phyloP scores from a whole-genome alignment of 2,888 invertebrate genomes.

The Sceliomorpha sp. region DNA sequence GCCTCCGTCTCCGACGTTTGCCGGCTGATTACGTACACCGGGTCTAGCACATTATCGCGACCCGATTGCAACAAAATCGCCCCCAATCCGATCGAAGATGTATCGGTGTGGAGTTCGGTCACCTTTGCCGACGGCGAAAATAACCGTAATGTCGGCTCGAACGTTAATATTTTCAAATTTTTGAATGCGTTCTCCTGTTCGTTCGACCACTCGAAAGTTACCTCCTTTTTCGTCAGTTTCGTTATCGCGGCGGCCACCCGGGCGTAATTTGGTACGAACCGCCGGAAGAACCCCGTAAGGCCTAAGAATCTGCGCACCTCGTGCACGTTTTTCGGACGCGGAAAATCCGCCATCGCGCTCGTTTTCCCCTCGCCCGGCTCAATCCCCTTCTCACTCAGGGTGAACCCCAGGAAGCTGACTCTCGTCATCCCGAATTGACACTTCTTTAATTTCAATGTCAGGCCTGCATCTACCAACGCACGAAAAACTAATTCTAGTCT shows the following conservation, averaged over 20 bases:
- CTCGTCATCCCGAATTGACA: too few relatives aligned
- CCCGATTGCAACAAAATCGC: conserved; percentile 39
- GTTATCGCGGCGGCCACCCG: conserved; percentile 30
- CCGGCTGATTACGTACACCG: conserved; percentile 22
- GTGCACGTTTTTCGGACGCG: conserved; percentile 27
- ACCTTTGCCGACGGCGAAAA: not conserved
- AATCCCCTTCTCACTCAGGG: too few relatives aligned
- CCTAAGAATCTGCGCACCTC: conserved; percentile 28
- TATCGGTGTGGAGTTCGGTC: conserved; percentile 10
- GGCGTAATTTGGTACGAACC: conserved; percentile 1
- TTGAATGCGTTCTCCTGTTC: not conserved
- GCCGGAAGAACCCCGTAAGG: conserved; percentile 5
- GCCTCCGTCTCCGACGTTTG: conserved; percentile 56
- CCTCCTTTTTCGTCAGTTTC: conserved; percentile 22
- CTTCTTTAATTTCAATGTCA: too few relatives aligned
- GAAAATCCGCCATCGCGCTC: too few relatives aligned
- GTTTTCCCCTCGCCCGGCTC: too few relatives aligned
- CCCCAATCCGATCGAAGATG: conserved; percentile 11
- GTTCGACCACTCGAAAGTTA: not conserved
- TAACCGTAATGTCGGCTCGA: not conserved
- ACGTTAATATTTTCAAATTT: not conserved
- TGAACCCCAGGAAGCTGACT: too few relatives aligned
- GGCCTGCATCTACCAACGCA: too few relatives aligned
- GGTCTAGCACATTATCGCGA: conserved; percentile 32
- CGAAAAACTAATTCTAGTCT: too few relatives aligned